A percentile compares a stretch with the other conserved stretches of the same genome.
Evolutionary conservation across 2,113 vertebrate species (phyloP).

Genomic region (Rhodinocichla rosea): DNA sequence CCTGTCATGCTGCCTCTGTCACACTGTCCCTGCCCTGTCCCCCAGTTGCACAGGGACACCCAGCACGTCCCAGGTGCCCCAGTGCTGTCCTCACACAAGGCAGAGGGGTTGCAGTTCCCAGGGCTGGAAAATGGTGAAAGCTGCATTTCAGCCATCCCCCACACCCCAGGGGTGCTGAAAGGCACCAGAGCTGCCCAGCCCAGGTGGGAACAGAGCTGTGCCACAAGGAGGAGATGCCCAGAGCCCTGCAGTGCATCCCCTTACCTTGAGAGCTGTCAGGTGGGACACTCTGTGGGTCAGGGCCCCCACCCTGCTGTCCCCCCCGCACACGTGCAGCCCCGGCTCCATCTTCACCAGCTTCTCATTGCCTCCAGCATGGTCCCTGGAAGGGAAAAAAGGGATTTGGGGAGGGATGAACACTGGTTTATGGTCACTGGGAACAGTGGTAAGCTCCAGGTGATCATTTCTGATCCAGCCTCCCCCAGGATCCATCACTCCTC

Average conservation of each 20-base stretch:
- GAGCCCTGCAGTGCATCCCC: background rate
- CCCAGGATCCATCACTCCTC: background rate
- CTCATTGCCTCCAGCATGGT: conserved; percentile 95
- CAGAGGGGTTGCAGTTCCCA: background rate
- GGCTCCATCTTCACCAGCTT: conserved; percentile 88
- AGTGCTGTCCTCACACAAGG: background rate
- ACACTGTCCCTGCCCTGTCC: background rate
- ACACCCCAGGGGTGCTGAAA: background rate
- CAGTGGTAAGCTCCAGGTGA: background rate
- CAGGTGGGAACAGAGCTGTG: background rate
- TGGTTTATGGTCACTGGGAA: fast-evolving
- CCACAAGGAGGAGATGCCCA: background rate
- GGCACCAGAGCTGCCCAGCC: background rate
- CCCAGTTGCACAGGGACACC: background rate
- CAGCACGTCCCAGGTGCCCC: background rate
- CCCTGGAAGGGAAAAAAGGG: conserved; percentile 72
- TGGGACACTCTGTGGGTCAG: conserved; percentile 89
- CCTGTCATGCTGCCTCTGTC: background rate
- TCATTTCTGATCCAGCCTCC: background rate
- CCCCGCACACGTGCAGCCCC: conserved; percentile 87
- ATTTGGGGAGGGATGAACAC: background rate
- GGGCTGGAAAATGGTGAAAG: background rate
- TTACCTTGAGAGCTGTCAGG: conserved; percentile 86
- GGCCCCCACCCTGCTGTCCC: conserved; percentile 87
- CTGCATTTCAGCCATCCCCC: background rate